Conservation (phyloP, 2,888 invertebrate species). For the Urechis unicinctus region DNA sequence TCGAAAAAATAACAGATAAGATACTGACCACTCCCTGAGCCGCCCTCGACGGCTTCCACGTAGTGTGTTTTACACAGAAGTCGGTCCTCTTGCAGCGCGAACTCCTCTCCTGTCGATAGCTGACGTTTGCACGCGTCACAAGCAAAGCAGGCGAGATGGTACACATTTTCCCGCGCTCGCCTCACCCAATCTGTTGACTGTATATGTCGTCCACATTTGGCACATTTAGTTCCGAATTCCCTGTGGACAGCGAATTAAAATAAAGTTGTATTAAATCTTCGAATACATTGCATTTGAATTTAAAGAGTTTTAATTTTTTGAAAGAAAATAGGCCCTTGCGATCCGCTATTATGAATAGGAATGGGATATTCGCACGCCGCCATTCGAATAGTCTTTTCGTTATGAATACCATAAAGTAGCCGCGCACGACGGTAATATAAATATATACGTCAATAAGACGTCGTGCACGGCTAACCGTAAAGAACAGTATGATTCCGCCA, state of each 20-base stretch:
- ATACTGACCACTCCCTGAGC: slow-evolving; percentile 56
- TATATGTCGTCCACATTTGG: slow-evolving; percentile 87
- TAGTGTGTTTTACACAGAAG: slow-evolving; percentile 97
- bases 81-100: slow-evolving; percentile 88
- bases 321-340: too few relatives aligned
- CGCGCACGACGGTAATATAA: too few relatives aligned
- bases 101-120: slow-evolving; percentile 75
- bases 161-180: slow-evolving; percentile 80
- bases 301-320: too few relatives aligned
- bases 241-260: slow-evolving; percentile 58
- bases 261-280: background rate
- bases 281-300: background rate
- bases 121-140: slow-evolving; percentile 70
- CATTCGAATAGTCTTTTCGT: too few relatives aligned
- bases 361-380: too few relatives aligned
- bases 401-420: too few relatives aligned
- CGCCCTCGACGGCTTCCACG: slow-evolving; percentile 82
- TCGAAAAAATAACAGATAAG: background rate
- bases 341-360: too few relatives aligned
- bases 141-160: slow-evolving; percentile 97
- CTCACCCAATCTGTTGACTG: slow-evolving; percentile 97
- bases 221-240: slow-evolving; percentile 92
- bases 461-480: too few relatives aligned
- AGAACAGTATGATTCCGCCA: too few relatives aligned
- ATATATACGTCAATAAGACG: too few relatives aligned